These are phyloP conservation scores for Cactoblastis cactorum DNA, from an alignment of 2,888 invertebrate genomes.

Conservation along the genomic window DNA sequence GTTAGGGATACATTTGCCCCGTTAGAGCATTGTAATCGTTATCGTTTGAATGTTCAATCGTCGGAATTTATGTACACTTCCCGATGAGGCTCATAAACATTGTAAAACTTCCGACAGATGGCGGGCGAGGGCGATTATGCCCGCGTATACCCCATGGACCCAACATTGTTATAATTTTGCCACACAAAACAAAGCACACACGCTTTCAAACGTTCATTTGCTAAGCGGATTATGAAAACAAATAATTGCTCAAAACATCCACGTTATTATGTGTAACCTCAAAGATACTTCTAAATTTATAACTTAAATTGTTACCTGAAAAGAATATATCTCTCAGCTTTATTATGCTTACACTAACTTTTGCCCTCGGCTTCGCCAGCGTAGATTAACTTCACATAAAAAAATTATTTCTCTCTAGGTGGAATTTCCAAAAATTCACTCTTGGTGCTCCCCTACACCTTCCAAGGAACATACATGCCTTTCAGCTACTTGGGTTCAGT, in stretches of 20 bases:
- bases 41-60: conserved; percentile 59
- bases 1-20: conserved; percentile 37
- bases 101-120: conserved; percentile 76
- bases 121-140: conserved; percentile 62
- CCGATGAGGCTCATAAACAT: conserved; percentile 74
- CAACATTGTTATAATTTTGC: conserved; percentile 37
- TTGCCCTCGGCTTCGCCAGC: too few relatives aligned
- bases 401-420: too few relatives aligned
- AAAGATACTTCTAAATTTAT: conserved; percentile 4
- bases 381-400: too few relatives aligned
- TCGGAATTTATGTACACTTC: conserved; percentile 68
- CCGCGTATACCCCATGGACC: conserved; percentile 34
- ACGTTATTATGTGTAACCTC: conserved; percentile 5
- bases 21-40: conserved; percentile 47
- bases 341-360: not conserved
- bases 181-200: conserved; percentile 38
- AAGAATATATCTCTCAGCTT: not conserved
- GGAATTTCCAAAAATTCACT: too few relatives aligned
- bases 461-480: too few relatives aligned
- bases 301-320: not conserved
- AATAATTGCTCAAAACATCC: conserved; percentile 18
- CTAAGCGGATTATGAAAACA: conserved; percentile 45
- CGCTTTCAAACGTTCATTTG: conserved; percentile 45
- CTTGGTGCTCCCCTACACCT: too few relatives aligned
- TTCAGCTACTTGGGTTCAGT: too few relatives aligned